Evolutionary conservation across 2,113 vertebrate genomes (phyloP).

Genomic region (Noturus placidus): DNA sequence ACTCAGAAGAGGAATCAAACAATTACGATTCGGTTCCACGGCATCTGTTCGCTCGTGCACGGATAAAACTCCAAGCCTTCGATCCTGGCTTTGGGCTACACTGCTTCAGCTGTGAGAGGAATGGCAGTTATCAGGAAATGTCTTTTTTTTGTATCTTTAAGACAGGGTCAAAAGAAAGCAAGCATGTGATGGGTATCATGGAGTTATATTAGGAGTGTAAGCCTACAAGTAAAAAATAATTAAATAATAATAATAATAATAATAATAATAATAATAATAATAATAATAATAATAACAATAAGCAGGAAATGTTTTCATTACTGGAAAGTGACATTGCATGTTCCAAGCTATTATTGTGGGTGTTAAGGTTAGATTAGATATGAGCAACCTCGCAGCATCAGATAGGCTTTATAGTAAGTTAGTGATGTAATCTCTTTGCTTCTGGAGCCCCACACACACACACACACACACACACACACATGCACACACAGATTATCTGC

Average conservation of each 20-base stretch:
- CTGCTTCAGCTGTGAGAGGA: not conserved
- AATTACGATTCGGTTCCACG: slow-evolving; percentile 32
- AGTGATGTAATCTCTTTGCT: slow-evolving; percentile 34
- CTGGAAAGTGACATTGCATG: not conserved
- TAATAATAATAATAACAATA: not conserved
- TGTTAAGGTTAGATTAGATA: slow-evolving; percentile 42
- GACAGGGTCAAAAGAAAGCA: not conserved
- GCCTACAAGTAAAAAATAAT: not conserved
- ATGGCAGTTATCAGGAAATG: not conserved
- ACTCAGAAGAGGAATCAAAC: slow-evolving; percentile 16
- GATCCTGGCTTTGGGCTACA: not conserved
- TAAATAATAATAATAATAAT: too few relatives aligned
- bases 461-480: not conserved
- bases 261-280: not conserved
- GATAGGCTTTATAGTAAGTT: slow-evolving; percentile 27
- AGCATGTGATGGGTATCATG: not conserved
- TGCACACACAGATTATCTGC: slow-evolving; percentile 16
- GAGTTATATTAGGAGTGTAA: too few relatives aligned
- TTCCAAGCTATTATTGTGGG: not conserved
- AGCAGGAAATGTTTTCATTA: not conserved
- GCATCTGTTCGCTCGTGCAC: slow-evolving; percentile 20
- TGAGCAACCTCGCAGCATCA: slow-evolving; percentile 23
- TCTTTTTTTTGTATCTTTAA: not conserved
- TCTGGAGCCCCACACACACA: not conserved
- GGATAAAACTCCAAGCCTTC: not conserved